Evolutionary conservation across 2,113 vertebrate genomes (phyloP).

Genomic region (Prionailurus bengalensis): DNA sequence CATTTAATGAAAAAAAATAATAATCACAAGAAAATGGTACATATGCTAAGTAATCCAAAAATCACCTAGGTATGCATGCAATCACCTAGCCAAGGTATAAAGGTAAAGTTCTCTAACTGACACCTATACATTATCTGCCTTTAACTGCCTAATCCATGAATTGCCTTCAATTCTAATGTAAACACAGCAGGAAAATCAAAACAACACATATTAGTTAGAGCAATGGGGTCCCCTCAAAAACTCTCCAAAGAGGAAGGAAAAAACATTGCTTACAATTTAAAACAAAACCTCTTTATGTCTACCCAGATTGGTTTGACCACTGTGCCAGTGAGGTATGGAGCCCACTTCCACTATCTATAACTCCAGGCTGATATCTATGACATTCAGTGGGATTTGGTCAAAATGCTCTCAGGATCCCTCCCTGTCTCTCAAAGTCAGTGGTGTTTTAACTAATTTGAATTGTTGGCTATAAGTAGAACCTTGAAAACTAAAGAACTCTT

Average conservation of each 20-base stretch:
- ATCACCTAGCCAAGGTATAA: neutral
- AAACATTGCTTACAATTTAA: neutral
- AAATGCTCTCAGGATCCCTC: neutral
- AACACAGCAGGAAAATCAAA: neutral
- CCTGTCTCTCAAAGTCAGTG: neutral
- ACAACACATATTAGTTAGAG: neutral
- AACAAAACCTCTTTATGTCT: neutral
- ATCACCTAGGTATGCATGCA: neutral
- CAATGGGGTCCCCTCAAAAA: neutral
- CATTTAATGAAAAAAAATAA: neutral
- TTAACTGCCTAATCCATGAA: neutral
- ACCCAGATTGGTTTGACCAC: neutral
- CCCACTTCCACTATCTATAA: neutral
- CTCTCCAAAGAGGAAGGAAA: neutral
- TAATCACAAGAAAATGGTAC: neutral
- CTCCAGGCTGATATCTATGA: neutral
- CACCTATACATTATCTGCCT: neutral
- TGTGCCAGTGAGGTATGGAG: neutral
- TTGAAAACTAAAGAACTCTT: neutral
- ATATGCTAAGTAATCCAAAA: neutral
- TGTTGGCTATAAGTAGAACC: neutral
- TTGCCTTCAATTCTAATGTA: neutral
- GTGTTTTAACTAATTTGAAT: constrained; percentile 19
- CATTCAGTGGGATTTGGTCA: neutral
- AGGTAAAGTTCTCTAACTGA: neutral